These are phyloP conservation scores for Drosophila fulvimacula DNA, from an alignment of 2,888 invertebrate genomes.

Conservation along the genomic window DNA sequence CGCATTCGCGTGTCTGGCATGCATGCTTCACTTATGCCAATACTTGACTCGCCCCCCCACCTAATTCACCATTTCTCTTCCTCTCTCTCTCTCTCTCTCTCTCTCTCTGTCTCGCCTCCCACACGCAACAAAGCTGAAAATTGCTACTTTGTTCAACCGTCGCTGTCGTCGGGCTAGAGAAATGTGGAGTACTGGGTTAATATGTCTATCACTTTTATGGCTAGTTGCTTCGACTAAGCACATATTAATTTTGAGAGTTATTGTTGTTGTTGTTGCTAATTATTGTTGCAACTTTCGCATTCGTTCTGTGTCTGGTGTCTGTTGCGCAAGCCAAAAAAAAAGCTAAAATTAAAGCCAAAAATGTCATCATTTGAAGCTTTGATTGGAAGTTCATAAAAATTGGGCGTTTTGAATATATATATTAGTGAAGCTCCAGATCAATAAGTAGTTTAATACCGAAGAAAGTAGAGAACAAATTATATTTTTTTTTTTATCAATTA, in stretches of 20 bases:
- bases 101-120: slow-evolving; percentile 15
- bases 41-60: slow-evolving; percentile 18
- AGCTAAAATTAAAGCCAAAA: neutral
- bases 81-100: neutral
- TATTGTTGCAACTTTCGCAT: slow-evolving; percentile 45
- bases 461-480: too few species aligned
- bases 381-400: too few species aligned
- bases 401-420: too few species aligned
- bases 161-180: slow-evolving; percentile 31
- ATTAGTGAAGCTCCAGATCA: too few species aligned
- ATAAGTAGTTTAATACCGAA: too few species aligned
- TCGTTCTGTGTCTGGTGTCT: slow-evolving; percentile 14
- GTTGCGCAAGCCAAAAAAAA: slow-evolving; percentile 35
- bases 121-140: slow-evolving; percentile 77
- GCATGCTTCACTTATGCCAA: slow-evolving; percentile 70
- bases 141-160: slow-evolving; percentile 71
- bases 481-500: too few species aligned
- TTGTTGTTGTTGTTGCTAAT: slow-evolving; percentile 26
- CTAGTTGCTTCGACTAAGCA: slow-evolving; percentile 68
- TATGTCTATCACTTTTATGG: slow-evolving; percentile 78
- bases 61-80: neutral
- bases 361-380: too few species aligned
- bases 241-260: slow-evolving; percentile 54
- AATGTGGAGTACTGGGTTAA: slow-evolving; percentile 78
- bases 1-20: slow-evolving; percentile 74